Evolutionary conservation across 1,140 invertebrate species (phyloP).

Genomic region (Cotesia typhae): DNA sequence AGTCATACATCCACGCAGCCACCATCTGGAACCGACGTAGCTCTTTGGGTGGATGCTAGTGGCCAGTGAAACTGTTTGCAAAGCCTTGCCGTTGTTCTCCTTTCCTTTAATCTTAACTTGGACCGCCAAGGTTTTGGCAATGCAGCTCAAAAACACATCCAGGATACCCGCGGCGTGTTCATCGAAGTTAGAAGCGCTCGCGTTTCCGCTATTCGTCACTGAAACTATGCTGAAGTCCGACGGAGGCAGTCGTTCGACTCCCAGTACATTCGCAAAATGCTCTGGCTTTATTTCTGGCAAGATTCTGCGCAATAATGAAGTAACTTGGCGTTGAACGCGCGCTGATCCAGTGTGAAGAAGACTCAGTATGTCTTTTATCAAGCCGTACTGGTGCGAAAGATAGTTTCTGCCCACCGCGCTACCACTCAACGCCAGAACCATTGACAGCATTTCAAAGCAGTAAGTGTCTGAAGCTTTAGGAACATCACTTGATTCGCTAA

Average conservation of each 20-base stretch:
- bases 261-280: constrained; percentile 73
- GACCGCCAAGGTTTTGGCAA: constrained; percentile 85
- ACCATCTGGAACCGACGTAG: constrained; percentile 77
- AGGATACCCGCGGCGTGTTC: constrained; percentile 74
- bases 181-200: constrained; percentile 71
- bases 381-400: constrained; percentile 85
- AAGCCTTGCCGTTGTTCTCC: constrained; percentile 72
- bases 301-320: constrained; percentile 80
- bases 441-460: constrained; percentile 97
- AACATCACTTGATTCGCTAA: constrained; percentile 62
- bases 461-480: constrained; percentile 82
- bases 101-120: constrained; percentile 86
- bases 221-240: constrained; percentile 80
- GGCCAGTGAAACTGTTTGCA: constrained; percentile 70
- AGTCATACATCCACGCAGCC: constrained; percentile 83
- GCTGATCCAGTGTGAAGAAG: constrained; percentile 94
- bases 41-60: constrained; percentile 70
- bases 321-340: constrained; percentile 92
- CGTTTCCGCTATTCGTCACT: constrained; percentile 60
- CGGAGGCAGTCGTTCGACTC: constrained; percentile 75
- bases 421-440: constrained; percentile 93
- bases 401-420: constrained; percentile 90
- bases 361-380: constrained; percentile 86
- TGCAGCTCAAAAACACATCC: constrained; percentile 87
- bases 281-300: constrained; percentile 83